These are phyloP conservation scores for Mythimna lalbum DNA, from an alignment of 2,888 invertebrate genomes.

Conservation along the genomic window DNA sequence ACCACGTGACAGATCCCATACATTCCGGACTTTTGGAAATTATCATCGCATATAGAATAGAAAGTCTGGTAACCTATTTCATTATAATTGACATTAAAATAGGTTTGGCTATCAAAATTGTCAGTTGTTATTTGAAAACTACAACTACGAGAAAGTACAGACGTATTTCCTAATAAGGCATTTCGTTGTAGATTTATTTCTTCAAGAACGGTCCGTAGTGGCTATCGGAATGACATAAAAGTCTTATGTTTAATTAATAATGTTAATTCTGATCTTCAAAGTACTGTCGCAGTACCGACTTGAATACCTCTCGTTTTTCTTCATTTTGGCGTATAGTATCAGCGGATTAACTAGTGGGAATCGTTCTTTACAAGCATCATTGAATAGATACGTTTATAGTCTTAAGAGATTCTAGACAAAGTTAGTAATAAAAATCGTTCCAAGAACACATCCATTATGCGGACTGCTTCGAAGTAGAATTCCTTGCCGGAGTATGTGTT, in stretches of 20 bases:
- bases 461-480: no score
- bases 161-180: no score
- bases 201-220: not conserved
- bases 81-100: not conserved
- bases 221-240: conserved; percentile 24
- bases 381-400: not conserved
- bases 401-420: not conserved
- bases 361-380: not conserved
- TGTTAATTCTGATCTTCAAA: conserved; percentile 45
- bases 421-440: not conserved
- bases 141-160: not conserved
- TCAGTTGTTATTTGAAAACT: not conserved
- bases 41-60: not conserved
- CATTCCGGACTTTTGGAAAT: not conserved
- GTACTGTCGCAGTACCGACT: not conserved
- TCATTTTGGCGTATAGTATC: not conserved
- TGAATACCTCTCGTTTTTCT: conserved; percentile 32
- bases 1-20: not conserved
- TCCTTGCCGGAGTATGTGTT: no score
- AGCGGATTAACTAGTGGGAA: not conserved
- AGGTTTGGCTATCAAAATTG: not conserved
- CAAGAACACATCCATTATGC: no score
- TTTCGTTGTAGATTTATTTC: not conserved
- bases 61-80: not conserved
- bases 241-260: conserved; percentile 52